phyloP scores from a whole-genome alignment of 2,113 vertebrate species.

The Arvicanthis niloticus region DNA sequence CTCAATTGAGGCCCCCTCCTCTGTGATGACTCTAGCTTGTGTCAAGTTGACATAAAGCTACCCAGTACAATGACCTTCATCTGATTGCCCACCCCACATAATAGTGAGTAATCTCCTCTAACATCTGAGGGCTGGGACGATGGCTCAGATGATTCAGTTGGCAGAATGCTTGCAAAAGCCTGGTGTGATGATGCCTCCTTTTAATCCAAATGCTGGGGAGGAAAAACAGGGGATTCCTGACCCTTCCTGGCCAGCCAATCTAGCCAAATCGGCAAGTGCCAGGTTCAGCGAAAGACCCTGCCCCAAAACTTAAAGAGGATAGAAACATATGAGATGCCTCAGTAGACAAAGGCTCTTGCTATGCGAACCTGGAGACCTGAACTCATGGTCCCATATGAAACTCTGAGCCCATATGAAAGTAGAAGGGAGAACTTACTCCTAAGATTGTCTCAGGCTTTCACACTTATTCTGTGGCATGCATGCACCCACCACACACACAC shows the following conservation, averaged over 20 bases:
- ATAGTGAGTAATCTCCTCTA: background rate
- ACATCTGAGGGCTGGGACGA: background rate
- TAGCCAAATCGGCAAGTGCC: background rate
- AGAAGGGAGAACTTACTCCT: background rate
- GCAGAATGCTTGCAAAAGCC: background rate
- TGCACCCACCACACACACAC: background rate
- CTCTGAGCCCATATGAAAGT: background rate
- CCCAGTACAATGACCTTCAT: background rate
- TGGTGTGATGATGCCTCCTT: background rate
- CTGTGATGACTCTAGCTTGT: background rate
- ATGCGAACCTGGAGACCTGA: background rate
- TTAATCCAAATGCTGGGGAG: background rate
- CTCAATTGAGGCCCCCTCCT: background rate
- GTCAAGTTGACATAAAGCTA: background rate
- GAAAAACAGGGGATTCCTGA: background rate
- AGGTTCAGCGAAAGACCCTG: background rate
- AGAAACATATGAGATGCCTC: background rate
- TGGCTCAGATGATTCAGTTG: background rate
- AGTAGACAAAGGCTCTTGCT: background rate
- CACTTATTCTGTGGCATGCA: background rate
- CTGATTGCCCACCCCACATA: background rate
- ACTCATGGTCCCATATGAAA: too few relatives aligned
- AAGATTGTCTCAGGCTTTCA: background rate
- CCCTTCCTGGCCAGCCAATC: background rate
- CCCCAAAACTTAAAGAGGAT: background rate